These are phyloP conservation scores for Sebastiscus tertius DNA, from an alignment of 2,797 vertebrate species.

Conservation along the genomic window DNA sequence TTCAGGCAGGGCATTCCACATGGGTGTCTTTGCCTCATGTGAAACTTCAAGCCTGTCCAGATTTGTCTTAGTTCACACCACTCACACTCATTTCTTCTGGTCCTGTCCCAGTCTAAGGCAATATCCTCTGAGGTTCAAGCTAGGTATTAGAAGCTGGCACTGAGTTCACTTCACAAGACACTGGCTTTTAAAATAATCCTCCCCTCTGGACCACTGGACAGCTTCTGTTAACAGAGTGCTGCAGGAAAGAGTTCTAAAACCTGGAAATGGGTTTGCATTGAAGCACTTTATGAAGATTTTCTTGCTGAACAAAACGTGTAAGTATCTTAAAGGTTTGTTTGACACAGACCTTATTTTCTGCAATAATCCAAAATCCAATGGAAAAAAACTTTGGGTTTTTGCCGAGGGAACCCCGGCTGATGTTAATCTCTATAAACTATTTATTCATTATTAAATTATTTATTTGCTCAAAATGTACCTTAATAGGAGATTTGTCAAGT, in stretches of 20 bases:
- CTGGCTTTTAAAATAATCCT: conserved; percentile 2
- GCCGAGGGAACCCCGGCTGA: not conserved
- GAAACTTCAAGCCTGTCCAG: not conserved
- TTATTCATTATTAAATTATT: no score
- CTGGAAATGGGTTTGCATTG: not conserved
- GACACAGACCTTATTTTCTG: not conserved
- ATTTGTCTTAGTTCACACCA: not conserved
- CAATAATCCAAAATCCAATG: not conserved
- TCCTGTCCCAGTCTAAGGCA: not conserved
- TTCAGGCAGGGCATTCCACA: not conserved
- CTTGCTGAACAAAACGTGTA: not conserved
- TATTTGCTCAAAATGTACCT: no score
- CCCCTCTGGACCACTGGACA: not conserved
- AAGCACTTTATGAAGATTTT: not conserved
- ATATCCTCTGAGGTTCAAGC: conserved; percentile 6
- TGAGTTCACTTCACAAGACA: conserved; percentile 13
- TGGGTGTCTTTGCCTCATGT: not conserved
- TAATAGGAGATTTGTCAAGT: no score
- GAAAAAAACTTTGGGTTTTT: not conserved
- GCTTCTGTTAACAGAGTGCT: not conserved
- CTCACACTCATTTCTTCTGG: not conserved
- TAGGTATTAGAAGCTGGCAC: not conserved
- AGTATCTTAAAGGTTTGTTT: not conserved
- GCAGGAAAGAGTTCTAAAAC: not conserved
- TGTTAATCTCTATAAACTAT: not conserved